Evolutionary conservation across 2,888 invertebrate genomes (phyloP).

Genomic region (Meteorus cinctellus): DNA sequence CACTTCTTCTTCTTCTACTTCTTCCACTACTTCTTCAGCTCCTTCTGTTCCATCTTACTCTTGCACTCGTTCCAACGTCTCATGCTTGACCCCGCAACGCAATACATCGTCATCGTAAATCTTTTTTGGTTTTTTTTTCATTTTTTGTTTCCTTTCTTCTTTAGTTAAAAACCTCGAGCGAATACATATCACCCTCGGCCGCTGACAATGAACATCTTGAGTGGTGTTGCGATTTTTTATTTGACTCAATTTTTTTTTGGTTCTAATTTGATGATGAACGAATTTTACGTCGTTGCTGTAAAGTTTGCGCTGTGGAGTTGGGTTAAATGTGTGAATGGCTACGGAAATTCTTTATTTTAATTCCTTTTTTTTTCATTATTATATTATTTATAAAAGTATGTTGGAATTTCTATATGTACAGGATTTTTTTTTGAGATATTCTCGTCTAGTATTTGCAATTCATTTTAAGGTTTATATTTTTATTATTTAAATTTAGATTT

Average conservation of each 20-base stretch:
- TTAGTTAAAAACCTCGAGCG: background rate
- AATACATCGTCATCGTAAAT: slow-evolving; percentile 40
- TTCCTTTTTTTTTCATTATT: no score
- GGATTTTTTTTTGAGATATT: no score
- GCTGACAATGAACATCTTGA: slow-evolving; percentile 42
- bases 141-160: slow-evolving; percentile 2
- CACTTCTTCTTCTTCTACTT: slow-evolving; percentile 30
- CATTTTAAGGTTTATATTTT: no score
- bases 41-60: background rate
- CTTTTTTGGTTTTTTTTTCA: slow-evolving; percentile 1
- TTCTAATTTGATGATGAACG: slow-evolving; percentile 31
- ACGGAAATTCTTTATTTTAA: no score
- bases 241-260: background rate
- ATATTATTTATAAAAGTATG: no score
- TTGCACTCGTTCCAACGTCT: slow-evolving; percentile 22
- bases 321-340: no score
- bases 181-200: background rate
- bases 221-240: background rate
- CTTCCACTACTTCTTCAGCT: slow-evolving; percentile 4
- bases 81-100: slow-evolving; percentile 18
- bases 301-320: slow-evolving; percentile 30
- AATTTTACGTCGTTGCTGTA: slow-evolving; percentile 19
- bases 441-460: no score
- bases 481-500: no score
- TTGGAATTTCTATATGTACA: no score